A percentile compares a stretch with the other conserved stretches of the same genome.
Conservation (phyloP, 2,888 invertebrate species). For the Blomia tropicalis region DNA sequence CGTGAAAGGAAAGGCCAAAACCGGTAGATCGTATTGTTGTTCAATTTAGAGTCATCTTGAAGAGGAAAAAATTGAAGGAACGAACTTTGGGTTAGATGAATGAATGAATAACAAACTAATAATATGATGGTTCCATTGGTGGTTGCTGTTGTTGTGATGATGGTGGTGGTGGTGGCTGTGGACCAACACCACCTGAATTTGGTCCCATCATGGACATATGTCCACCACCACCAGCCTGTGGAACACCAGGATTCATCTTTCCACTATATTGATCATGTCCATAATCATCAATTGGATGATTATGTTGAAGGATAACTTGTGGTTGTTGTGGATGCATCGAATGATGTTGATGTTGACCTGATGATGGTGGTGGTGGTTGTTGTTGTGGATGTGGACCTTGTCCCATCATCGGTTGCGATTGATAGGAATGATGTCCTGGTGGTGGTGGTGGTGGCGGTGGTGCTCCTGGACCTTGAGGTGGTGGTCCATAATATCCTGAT, state of each 20-base stretch:
- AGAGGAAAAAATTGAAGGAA: no score
- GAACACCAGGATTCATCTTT: neutral
- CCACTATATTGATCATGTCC: neutral
- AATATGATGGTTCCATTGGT: neutral
- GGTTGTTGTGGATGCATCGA: conserved; percentile 1
- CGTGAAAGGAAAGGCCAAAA: no score
- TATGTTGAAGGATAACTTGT: conserved; percentile 24
- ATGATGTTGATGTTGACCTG: neutral
- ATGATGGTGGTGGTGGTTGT: conserved; percentile 9
- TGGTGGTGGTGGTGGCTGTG: neutral
- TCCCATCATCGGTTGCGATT: neutral
- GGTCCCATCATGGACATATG: neutral
- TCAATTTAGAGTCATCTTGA: no score
- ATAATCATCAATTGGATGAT: conserved; percentile 21
- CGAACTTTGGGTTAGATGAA: no score
- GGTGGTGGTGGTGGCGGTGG: neutral
- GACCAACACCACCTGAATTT: neutral
- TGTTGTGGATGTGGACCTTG: no score
- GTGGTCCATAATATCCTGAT: neutral
- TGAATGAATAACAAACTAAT: no score
- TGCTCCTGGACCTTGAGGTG: no score
- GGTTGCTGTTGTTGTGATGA: neutral
- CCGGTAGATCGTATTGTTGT: no score
- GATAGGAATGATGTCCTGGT: no score
- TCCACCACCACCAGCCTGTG: neutral